Evolutionary conservation across 2,888 invertebrate species (phyloP), one percentile per base, ranked within the genome.

Genomic region (Parnassius smintheus): DNA sequence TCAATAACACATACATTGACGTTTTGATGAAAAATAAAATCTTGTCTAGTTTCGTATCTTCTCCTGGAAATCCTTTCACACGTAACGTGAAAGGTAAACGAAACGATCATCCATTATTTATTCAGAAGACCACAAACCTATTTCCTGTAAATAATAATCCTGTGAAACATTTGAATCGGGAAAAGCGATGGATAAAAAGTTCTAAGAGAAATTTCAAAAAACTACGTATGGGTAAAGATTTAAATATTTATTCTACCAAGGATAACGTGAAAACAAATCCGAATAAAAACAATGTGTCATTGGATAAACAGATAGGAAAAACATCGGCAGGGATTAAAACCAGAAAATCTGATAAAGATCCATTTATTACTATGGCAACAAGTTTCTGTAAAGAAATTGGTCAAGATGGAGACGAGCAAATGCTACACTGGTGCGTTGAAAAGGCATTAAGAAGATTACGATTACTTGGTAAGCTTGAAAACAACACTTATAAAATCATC

Each of bases 1-100:
- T 91, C 45, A 91, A 91, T 62, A 91, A 91, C 46, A 90, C 91
- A 0, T 88, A 86, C 18, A 86, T 91, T 22, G 89, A 91, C 56
- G 83, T 75, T 42, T 53, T 89, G 3, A 88, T 91, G 80, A 88
- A 79, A 65, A 85, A 71, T 22, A 85, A 88, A 65, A 71, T 89
- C 25, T 54, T 90, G 2, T 72, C 80, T 0, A 76, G 76, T 10
- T 76, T 82, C 9, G 68, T 79, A 52, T 49, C 64, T 10, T 67
- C 72, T 0, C 65, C 69, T 2, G 64, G 72, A 1, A 78, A 78
- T 0, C 75, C 70, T 12, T 64, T 71, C 9, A 64, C 71, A 0
- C 70, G 74, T 0, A 77, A 76, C 44, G 65, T 69, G 0, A 89
- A 88, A 68, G 81, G 65, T 10, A 88, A 88, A 69, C 74, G 86